Conservation (phyloP, 2,113 vertebrate genomes). For the Rhineura floridana region DNA sequence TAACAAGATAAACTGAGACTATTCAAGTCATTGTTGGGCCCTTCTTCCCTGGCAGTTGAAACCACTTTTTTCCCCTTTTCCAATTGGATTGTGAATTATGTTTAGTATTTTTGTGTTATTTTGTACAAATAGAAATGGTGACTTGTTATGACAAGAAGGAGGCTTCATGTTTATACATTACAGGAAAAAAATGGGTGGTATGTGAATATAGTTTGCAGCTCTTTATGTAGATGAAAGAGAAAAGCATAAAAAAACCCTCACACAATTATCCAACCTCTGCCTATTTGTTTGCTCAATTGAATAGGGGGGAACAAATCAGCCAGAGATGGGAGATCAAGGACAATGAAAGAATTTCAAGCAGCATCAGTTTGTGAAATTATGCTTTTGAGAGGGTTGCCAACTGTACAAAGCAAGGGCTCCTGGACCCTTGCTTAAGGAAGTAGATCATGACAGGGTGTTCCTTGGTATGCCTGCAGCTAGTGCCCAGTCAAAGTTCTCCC, state of each 20-base stretch:
- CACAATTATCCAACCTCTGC: conserved; percentile 32
- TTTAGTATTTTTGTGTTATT: conserved; percentile 74
- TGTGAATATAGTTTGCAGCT: conserved; percentile 48
- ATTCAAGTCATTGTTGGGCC: conserved; percentile 68
- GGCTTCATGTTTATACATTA: conserved; percentile 73
- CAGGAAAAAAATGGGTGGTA: conserved; percentile 52
- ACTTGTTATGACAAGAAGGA: conserved; percentile 78
- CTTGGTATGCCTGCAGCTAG: background rate
- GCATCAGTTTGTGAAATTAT: conserved; percentile 37
- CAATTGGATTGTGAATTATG: conserved; percentile 74
- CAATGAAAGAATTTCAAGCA: conserved; percentile 40
- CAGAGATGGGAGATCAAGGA: conserved; percentile 22
- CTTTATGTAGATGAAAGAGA: conserved; percentile 51
- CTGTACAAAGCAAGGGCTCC: background rate
- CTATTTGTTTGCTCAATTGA: conserved; percentile 57
- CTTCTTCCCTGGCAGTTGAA: conserved; percentile 73
- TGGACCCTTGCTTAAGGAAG: background rate
- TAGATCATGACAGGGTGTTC: background rate
- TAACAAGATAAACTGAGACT: conserved; percentile 73
- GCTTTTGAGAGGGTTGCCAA: conserved; percentile 31
- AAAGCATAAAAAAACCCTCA: conserved; percentile 45
- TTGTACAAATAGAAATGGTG: conserved; percentile 71
- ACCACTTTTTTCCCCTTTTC: conserved; percentile 56
- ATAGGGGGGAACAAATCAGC: conserved; percentile 52
- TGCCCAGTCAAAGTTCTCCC: background rate